phyloP scores from a whole-genome alignment of 2,888 invertebrate species.

The Megalurothrips usitatus region DNA sequence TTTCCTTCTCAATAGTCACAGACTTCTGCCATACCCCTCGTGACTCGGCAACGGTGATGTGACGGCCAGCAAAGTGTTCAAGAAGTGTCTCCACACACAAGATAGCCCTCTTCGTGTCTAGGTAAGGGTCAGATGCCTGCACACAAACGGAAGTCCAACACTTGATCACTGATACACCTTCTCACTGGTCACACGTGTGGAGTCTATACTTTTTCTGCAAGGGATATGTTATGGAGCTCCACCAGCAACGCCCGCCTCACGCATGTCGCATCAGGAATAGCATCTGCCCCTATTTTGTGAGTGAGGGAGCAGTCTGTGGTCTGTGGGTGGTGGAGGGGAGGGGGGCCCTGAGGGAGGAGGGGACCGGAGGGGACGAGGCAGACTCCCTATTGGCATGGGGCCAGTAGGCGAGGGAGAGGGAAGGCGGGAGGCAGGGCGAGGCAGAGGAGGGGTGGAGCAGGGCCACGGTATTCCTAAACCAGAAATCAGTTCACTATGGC shows the following conservation, averaged over 20 bases:
- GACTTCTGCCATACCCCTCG: conserved; percentile 68
- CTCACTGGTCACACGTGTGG: conserved; percentile 15
- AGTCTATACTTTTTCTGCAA: not conserved
- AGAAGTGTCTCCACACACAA: conserved; percentile 63
- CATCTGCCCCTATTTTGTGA: conserved; percentile 24
- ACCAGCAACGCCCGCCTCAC: not conserved
- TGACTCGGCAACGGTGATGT: conserved; percentile 60
- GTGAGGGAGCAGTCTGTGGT: conserved; percentile 12
- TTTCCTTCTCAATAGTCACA: conserved; percentile 52
- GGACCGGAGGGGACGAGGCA: not conserved
- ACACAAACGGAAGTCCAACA: conserved; percentile 38
- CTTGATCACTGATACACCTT: conserved; percentile 7
- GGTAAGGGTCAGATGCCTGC: conserved; percentile 63
- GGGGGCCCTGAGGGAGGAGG: conserved; percentile 9
- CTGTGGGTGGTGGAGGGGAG: conserved; percentile 5
- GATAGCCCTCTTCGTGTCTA: conserved; percentile 62
- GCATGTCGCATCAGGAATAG: conserved; percentile 25
- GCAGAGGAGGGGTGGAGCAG: not conserved
- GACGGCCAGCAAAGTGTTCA: conserved; percentile 61
- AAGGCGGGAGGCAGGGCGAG: not conserved
- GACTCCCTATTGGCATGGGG: not conserved
- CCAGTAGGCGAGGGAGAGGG: conserved; percentile 6
- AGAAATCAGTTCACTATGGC: not conserved
- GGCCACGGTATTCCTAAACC: not conserved
- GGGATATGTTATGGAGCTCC: conserved; percentile 17